Base-by-base conservation (phyloP, 2,797 vertebrate species). In the Ispidina lecontei region DNA sequence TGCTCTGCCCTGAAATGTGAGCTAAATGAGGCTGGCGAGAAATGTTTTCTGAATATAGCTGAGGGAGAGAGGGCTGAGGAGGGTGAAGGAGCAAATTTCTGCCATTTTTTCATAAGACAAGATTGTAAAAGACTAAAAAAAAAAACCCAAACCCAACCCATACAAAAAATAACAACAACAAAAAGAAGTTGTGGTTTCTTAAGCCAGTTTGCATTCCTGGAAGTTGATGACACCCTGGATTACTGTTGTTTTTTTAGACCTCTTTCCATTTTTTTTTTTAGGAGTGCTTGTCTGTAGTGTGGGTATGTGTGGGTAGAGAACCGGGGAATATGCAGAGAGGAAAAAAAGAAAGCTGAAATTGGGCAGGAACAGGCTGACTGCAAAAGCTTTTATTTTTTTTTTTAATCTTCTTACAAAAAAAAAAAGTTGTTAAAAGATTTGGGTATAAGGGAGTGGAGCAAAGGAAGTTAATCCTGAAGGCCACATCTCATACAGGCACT, bases 1-100 rank as follows among this genome's bases (percentile, higher is more conserved):
- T 92, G 76, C 75, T 93, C 67, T 94, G 78, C 88, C 65, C 72
- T 90, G 91, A 94, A 94, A 94, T 65, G 58, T 44, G 71, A 85
- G 93, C 76, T 15, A 29, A 69, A 6, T 11, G 0, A 63, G 68
- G 70, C 81, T 87, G 87, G 58, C 0, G 25, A 87, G 78, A 94
- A 82, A 83, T 59, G 46, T 18, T 49, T 62, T 29, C 90, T 87
- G 86, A 37, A 8, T 63, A 17, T 17, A 69, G 37, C 35, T 43
- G 39, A 37, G 72, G 37, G 46, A 20, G 46, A 44, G 33, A 11
- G 63, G 29, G 3, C 28, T 5, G 60, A 35, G 73, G 81, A 85
- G 63, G 37, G 18, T 4, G 67, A 64, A 43, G 31, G 56, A 85
- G 46, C 1, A 0, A 60, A 65, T 74, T 73, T 13, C 3, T 16